A percentile compares a stretch with the other conserved stretches of the same genome.
Conservation (phyloP, 2,888 invertebrate genomes). For the Liodrosophila aerea region DNA sequence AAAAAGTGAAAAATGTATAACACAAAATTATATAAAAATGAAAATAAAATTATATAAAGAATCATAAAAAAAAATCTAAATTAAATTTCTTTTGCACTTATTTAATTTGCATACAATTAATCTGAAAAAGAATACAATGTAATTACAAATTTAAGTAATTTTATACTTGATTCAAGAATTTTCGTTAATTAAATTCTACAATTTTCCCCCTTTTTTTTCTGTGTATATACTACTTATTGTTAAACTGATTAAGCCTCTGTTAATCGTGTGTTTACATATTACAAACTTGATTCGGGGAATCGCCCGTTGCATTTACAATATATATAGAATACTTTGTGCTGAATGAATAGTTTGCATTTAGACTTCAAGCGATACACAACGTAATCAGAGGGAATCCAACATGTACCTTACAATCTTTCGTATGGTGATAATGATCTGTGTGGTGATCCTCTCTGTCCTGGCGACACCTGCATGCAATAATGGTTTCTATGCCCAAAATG, state of each 20-base stretch:
- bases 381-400: neutral
- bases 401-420: slow-evolving; percentile 23
- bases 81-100: too few relatives aligned
- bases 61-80: too few relatives aligned
- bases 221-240: too few relatives aligned
- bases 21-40: too few relatives aligned
- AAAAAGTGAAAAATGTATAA: too few relatives aligned
- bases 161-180: too few relatives aligned
- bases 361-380: slow-evolving; percentile 19
- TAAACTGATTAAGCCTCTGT: neutral
- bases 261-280: slow-evolving; percentile 22
- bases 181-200: too few relatives aligned
- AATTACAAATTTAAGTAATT: too few relatives aligned
- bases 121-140: too few relatives aligned
- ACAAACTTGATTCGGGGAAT: slow-evolving; percentile 53
- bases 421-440: slow-evolving; percentile 14
- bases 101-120: too few relatives aligned
- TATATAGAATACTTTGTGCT: slow-evolving; percentile 31
- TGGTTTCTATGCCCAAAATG: slow-evolving; percentile 37
- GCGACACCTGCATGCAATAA: slow-evolving; percentile 40
- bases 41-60: too few relatives aligned
- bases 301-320: slow-evolving; percentile 35
- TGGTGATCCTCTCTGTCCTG: neutral
- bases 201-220: too few relatives aligned
- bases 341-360: slow-evolving; percentile 27